A percentile compares a stretch with the other conserved stretches of the same genome.
Evolutionary conservation across 2,888 invertebrate species (phyloP).

Genomic region (Drosophila dives): DNA sequence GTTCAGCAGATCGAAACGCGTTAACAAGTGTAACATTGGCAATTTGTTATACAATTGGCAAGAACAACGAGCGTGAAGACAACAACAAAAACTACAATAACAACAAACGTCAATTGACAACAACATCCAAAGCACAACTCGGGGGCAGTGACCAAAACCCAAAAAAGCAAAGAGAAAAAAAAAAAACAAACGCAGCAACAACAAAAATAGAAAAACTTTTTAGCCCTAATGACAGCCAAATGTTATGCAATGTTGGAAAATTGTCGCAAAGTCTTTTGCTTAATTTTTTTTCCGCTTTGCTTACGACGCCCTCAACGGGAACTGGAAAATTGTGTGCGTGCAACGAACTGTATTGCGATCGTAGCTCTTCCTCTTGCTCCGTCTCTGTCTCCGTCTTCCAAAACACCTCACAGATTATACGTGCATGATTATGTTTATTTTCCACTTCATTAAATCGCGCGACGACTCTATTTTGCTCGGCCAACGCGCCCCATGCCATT

Average conservation of each 20-base stretch:
- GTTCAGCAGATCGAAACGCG: slow-evolving; percentile 70
- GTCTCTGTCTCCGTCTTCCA: background rate
- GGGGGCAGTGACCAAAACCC: slow-evolving; percentile 51
- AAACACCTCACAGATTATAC: slow-evolving; percentile 40
- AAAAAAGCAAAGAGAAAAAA: slow-evolving; percentile 5
- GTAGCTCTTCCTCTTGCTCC: slow-evolving; percentile 1
- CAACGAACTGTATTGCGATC: slow-evolving; percentile 5
- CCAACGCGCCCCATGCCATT: slow-evolving; percentile 38
- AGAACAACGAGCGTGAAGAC: slow-evolving; percentile 62
- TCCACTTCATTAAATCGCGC: slow-evolving; percentile 74
- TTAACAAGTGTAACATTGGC: slow-evolving; percentile 77
- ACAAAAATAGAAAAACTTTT: slow-evolving; percentile 25
- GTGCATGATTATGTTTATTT: slow-evolving; percentile 71
- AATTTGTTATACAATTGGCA: slow-evolving; percentile 70
- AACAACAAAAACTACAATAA: slow-evolving; percentile 24
- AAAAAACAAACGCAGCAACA: slow-evolving; percentile 17
- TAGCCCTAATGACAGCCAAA: slow-evolving; percentile 33
- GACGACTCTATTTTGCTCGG: slow-evolving; percentile 53
- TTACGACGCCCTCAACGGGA: slow-evolving; percentile 45
- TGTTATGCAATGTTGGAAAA: slow-evolving; percentile 68
- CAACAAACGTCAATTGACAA: background rate
- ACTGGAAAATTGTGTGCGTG: slow-evolving; percentile 15
- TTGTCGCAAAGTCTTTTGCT: slow-evolving; percentile 60
- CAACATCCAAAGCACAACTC: slow-evolving; percentile 7
- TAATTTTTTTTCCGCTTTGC: slow-evolving; percentile 73